Base-by-base conservation (phyloP, 2,888 invertebrate genomes). In the Erannis defoliaria region DNA sequence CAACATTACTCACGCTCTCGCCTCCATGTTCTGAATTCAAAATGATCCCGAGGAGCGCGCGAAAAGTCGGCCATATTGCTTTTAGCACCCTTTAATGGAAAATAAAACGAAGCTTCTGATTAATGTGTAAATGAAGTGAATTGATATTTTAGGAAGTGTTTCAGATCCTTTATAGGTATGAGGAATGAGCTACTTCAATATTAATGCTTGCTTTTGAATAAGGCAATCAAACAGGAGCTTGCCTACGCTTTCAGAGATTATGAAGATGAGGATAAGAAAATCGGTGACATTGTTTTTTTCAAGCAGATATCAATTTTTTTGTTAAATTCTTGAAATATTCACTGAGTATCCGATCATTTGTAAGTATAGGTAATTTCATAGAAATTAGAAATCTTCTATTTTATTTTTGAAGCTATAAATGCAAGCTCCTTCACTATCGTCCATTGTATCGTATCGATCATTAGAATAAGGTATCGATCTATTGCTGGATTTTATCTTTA, bases 21-120 rank as follows among this genome's bases (percentile, higher is more conserved):
- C 74, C 78, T 76, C 80, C 85, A 78, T 81, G 89, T 81, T 85
- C 77, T 84, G 92, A 89, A 92, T 91, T 85, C 85, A 66, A 89
- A 91, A 87, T 90, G 68, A 78, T 76, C 81, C 78, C 77, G 81
- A 78, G 81, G 80, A 85, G 72, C 76, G 81, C 78, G 78, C 80
- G 80, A 80, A 85, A 80, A 81, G 82, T 81, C 84, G 72, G 88
- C 89, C 89, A 89, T 90, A 68, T 87, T 90, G 89, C 88, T 90
- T 88, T 89, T 88, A 89, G 81, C 85, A 86, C 86, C 89, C 89
- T 89, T 89, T 91, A 89, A 88, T 84, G 83, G 83, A 82, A 79
- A 82, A 77, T 85, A 84, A 85, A 86, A 84, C 82, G 76, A 81
- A 81, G 74, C 77, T 66, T 74, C 81, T 83, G 82, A 88, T 88